Evolutionary conservation across 2,888 invertebrate genomes (phyloP), one percentile per base, ranked within the genome.

Genomic region (Calameuta idolon): DNA sequence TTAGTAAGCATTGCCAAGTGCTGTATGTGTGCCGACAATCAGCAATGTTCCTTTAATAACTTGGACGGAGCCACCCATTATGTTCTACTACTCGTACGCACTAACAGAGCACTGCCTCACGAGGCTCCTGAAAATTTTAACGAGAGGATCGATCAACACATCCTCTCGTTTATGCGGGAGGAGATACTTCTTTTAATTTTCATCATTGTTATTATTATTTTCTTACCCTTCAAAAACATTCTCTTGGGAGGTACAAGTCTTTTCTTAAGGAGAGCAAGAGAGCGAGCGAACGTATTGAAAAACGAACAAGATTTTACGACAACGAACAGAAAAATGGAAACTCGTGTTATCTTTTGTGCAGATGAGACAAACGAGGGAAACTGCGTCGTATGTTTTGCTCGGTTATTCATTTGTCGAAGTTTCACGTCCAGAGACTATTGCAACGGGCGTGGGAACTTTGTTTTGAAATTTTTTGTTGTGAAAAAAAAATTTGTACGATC

Each of bases 21-120:
- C 90, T 91, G 88, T 90, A 91, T 91, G 90, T 91, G 91, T 91
- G 90, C 91, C 90, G 90, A 91, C 91, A 91, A 91, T 92, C 90
- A 91, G 90, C 89, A 88, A 90, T 87, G 88, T 90, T 90, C 90
- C 89, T 90, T 89, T 87, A 87, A 86, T 86, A 88, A 88, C 85
- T 85, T 81, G 81, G 85, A 79, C 81, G 84, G 87, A 87, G 83
- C 82, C 85, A 86, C 84, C 55, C 83, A 85, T 83, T 87, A 84
- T 83, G 84, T 85, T 87, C 77, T 77, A 74, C 75, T 71, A 71
- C 9, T 55, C 23, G 74, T 75, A 74, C 71, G 77, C 75, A 77
- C 77, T 77, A 77, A 77, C 75, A 74, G 74, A 33, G 71, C 71
- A 71, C 33, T 11, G 71, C 71, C 33, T 31, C 71, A 31, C 12